phyloP scores from a whole-genome alignment of 2,113 vertebrate species.

The Microtus ochrogaster region DNA sequence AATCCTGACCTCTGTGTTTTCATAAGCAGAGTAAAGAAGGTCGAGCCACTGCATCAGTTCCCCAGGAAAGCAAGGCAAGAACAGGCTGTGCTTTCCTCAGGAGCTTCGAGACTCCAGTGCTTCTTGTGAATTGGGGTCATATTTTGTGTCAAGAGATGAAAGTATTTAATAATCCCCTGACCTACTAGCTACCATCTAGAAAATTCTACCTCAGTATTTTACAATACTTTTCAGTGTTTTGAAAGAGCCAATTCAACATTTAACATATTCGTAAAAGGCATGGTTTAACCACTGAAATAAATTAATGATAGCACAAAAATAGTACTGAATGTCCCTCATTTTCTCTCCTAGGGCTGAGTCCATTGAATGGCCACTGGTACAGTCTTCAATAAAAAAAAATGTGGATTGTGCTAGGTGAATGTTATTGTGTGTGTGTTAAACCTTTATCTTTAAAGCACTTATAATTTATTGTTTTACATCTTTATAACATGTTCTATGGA shows the following conservation, averaged over 20 bases:
- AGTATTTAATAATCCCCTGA: slow-evolving; percentile 31
- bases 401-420: not conserved
- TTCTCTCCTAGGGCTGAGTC: slow-evolving; percentile 19
- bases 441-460: slow-evolving; percentile 65
- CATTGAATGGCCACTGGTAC: slow-evolving; percentile 27
- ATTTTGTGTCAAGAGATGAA: not conserved
- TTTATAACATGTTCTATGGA: slow-evolving; percentile 42
- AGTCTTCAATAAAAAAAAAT: slow-evolving; percentile 25
- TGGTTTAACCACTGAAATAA: slow-evolving; percentile 37
- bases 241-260: slow-evolving; percentile 44
- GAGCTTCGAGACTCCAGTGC: not conserved
- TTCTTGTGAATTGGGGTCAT: not conserved
- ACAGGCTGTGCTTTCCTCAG: not conserved
- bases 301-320: slow-evolving; percentile 27
- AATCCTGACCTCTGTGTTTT: not conserved
- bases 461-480: slow-evolving; percentile 47
- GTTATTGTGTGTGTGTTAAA: not conserved
- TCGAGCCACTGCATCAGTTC: not conserved
- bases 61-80: not conserved
- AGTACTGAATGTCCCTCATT: not conserved
- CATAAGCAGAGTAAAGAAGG: not conserved
- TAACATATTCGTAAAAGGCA: not conserved
- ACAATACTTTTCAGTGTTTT: not conserved
- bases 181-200: not conserved
- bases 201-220: slow-evolving; percentile 2